Evolutionary conservation across 2,797 vertebrate genomes (phyloP).

Genomic region (Ptychadena robeensis): DNA sequence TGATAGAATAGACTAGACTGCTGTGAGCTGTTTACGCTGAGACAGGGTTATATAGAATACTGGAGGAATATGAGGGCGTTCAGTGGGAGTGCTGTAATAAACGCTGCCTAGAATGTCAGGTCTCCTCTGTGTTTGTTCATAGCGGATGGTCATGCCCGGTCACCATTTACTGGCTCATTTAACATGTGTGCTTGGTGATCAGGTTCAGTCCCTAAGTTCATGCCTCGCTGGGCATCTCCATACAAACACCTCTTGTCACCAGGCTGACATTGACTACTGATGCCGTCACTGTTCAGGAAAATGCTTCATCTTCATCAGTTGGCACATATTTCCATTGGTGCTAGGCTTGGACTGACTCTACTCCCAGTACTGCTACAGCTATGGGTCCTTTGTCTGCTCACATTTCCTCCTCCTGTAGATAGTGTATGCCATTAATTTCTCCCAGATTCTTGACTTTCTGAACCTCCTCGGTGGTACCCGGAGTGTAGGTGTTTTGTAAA

Average conservation of each 20-base stretch:
- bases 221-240: conserved; percentile 12
- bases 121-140: conserved; percentile 11
- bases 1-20: not conserved
- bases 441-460: no score
- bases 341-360: no score
- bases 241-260: conserved; percentile 1
- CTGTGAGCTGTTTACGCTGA: not conserved
- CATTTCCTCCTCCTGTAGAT: no score
- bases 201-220: not conserved
- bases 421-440: no score
- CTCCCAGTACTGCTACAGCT: no score
- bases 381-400: no score
- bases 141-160: not conserved
- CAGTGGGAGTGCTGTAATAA: not conserved
- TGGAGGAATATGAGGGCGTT: not conserved
- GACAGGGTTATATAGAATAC: not conserved
- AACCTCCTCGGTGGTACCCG: no score
- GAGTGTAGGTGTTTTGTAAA: no score
- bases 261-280: not conserved
- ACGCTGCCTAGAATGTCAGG: not conserved
- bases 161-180: conserved; percentile 26
- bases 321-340: no score
- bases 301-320: not conserved
- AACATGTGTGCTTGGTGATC: conserved; percentile 3
- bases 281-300: not conserved